Base-by-base conservation (phyloP, 23 tunicate species). In the Ciona savignyi region DNA sequence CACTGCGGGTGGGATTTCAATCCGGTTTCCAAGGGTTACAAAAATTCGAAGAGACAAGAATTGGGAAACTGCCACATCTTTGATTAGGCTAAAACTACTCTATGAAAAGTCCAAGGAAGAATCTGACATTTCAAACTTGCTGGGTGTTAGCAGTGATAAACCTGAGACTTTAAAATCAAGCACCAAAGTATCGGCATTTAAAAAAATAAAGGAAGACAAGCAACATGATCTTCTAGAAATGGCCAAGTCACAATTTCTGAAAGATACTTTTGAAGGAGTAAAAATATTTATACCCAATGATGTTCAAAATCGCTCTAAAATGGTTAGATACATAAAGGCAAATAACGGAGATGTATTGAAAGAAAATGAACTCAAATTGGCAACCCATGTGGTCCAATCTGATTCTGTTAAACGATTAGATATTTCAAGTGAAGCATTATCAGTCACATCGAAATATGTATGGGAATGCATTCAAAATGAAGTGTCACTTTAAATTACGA, bases 1-100 rank as follows among this genome's bases (percentile, higher is more conserved):
- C 62, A 91, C 97, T 11, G 97, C 97, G 35, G 91, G 84, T 71
- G 97, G 97, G 0, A 80, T 91, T 27, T 91, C 97, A 21, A 85
- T 91, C 23, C 69, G 97, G 19, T 91, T 91, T 84, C 97, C 97
- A 0, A 63, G 97, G 48, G 97, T 91, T 19, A 91, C 97, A 25
- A 80, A 66, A 66, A 81, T 91, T n/a, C 61, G 97, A 29, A 29
- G 74, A n/a, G 97, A 91, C 67, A 91, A 91, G 61, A 77, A 64
- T 19, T 91, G 97, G 97, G 65, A 85, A 76, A 91, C 77, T 30
- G 90, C 97, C 21, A 84, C 97, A 1, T 51, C 77, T 56, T 74
- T 91, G 22, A 35, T 71, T n/a, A 29, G 84, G 9, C 60, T 91
- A n/a, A 66, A 77, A 33, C 30, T 72, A 3, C 68, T 91, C 28